phyloP scores from a whole-genome alignment of 2,888 invertebrate species.

The Chouioia cunea region DNA sequence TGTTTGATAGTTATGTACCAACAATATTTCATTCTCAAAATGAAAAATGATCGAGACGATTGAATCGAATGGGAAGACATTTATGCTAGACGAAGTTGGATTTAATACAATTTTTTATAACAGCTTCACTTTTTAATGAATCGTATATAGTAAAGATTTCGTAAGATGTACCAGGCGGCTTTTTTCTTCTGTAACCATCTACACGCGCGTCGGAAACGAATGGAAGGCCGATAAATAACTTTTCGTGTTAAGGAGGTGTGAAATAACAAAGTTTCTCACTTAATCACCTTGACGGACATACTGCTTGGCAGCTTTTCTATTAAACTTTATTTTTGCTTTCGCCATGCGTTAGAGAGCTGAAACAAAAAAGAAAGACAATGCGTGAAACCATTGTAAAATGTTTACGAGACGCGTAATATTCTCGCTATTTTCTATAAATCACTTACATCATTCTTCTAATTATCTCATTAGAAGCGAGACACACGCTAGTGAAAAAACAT shows the following conservation, averaged over 20 bases:
- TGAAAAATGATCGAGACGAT: conserved; percentile 38
- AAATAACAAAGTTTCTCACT: conserved; percentile 27
- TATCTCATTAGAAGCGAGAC: too few relatives aligned
- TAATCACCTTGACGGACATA: too few relatives aligned
- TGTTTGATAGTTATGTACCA: too few relatives aligned
- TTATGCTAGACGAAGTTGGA: conserved; percentile 20
- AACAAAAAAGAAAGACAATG: too few relatives aligned
- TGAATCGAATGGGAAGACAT: conserved; percentile 37
- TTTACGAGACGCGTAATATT: too few relatives aligned
- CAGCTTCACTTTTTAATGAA: conserved; percentile 29
- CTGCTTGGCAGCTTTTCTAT: too few relatives aligned
- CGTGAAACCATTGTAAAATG: too few relatives aligned
- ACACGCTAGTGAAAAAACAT: too few relatives aligned
- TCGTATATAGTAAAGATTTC: conserved; percentile 21
- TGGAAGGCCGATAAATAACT: conserved; percentile 39
- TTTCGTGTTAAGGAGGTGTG: conserved; percentile 40
- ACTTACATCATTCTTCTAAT: too few relatives aligned
- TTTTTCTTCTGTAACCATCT: neutral
- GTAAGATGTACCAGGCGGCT: conserved; percentile 13
- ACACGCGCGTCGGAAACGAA: conserved; percentile 21
- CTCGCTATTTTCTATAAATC: too few relatives aligned
- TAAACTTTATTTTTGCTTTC: too few relatives aligned
- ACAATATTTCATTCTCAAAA: neutral
- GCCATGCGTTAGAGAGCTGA: too few relatives aligned
- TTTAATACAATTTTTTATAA: neutral